A percentile compares a stretch with the other conserved stretches of the same genome.
Conservation (phyloP, 2,797 vertebrate genomes). For the Sphaeramia orbicularis region DNA sequence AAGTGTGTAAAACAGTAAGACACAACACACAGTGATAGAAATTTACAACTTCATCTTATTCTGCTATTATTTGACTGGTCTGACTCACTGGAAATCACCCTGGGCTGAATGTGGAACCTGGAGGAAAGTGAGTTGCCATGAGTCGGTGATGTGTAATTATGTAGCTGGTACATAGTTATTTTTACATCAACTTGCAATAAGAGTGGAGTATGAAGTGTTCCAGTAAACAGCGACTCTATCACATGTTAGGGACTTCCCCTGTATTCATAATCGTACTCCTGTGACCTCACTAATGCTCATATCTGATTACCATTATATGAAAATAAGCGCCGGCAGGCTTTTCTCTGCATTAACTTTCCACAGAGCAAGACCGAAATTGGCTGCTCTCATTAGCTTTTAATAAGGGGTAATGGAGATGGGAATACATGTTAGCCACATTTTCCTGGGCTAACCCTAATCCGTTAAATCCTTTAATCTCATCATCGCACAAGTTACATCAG, state of each 20-base stretch:
- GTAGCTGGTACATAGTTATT: too few relatives aligned
- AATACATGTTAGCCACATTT: constrained; percentile 59
- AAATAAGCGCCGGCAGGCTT: constrained; percentile 52
- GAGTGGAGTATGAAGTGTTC: not conserved
- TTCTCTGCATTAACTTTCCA: constrained; percentile 53
- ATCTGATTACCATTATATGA: constrained; percentile 61
- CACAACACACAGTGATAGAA: too few relatives aligned
- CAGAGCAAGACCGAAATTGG: constrained; percentile 45
- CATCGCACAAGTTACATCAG: constrained; percentile 42
- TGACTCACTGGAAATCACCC: too few relatives aligned
- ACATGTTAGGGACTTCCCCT: constrained; percentile 16
- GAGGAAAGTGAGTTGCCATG: too few relatives aligned
- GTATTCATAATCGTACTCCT: constrained; percentile 40
- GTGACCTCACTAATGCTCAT: constrained; percentile 56
- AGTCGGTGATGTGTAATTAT: too few relatives aligned
- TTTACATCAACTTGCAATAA: too few relatives aligned
- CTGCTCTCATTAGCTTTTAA: constrained; percentile 69
- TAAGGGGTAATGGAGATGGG: constrained; percentile 67
- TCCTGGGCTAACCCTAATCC: constrained; percentile 55
- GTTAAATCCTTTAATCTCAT: constrained; percentile 61
- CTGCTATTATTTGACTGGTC: too few relatives aligned
- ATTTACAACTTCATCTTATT: too few relatives aligned
- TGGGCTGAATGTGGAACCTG: too few relatives aligned
- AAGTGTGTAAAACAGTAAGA: too few relatives aligned
- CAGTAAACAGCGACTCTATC: not conserved